These are phyloP conservation scores for Tetanocera ferruginea DNA, from an alignment of 2,888 invertebrate species.

Conservation along the genomic window DNA sequence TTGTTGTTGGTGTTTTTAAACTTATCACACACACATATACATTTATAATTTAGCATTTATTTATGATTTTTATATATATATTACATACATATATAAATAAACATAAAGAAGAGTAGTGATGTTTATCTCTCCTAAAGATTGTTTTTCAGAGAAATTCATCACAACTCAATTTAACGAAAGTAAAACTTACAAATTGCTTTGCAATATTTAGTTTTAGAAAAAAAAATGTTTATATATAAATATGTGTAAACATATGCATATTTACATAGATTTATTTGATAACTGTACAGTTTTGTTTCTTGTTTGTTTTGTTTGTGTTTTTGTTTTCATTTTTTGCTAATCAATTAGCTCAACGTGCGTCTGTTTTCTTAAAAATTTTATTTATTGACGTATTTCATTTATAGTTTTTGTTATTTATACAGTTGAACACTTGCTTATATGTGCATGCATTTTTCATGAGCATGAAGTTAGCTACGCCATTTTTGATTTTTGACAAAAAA, in stretches of 20 bases:
- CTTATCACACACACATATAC: constrained; percentile 33
- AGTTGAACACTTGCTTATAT: not conserved
- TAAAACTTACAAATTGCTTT: too few relatives aligned
- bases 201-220: too few relatives aligned
- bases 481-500: too few relatives aligned
- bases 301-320: not conserved
- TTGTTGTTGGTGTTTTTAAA: not conserved
- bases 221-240: too few relatives aligned
- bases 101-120: too few relatives aligned
- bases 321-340: too few relatives aligned
- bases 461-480: too few relatives aligned
- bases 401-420: not conserved
- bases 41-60: constrained; percentile 10
- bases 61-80: not conserved
- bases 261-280: not conserved
- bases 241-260: constrained; percentile 15
- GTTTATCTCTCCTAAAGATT: too few relatives aligned
- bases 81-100: not conserved
- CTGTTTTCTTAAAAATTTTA: not conserved
- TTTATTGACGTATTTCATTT: not conserved
- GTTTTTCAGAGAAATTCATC: too few relatives aligned
- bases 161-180: too few relatives aligned
- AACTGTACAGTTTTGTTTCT: too few relatives aligned
- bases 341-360: not conserved
- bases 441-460: not conserved